Base-by-base conservation (phyloP, 2,113 vertebrate species). In the human (Homo sapiens) region DNA sequence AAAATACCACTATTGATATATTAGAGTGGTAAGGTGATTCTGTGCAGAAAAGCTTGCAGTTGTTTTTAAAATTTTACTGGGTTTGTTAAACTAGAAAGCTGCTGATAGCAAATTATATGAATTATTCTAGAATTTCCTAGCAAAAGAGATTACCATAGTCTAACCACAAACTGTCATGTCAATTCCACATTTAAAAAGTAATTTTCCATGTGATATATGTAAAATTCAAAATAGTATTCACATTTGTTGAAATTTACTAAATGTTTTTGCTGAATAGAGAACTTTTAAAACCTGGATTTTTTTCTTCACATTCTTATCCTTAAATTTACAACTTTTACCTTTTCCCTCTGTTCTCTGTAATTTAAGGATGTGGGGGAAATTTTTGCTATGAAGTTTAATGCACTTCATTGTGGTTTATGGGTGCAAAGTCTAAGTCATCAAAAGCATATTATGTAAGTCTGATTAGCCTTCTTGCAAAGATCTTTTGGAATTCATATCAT, bases 141-240 rank as follows among this genome's bases (percentile, higher is more conserved):
- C 61, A 93, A 72, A 90, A 82, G 22, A 88, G 27, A 50, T 94
- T 94, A n/a, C 13, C 25, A 61, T 66, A 90, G 7, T 81, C 23
- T 94, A 72, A 76, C 17, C n/a, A n/a, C 23, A 82, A 89, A 52
- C 78, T 73, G 45, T n/a, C 40, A 40, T 89, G 13, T 82, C 78
- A 86, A 48, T 68, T 94, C 13, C 43, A 86, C 50, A 80, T 94
- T 96, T 27, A 48, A 85, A 95, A 94, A 52, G 30, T 83, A 43
- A 75, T 75, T 96, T 64, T 64, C 38, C 57, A 66, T 83, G 57
- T 61, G 20, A 48, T 50, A 38, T 14, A 79, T 45, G 38, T 43
- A 97, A 95, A 97, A 61, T 68, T 97, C 57, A 89, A 91, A 96
- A 80, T 70, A 35, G 17, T 57, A 27, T 84, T 84, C 48, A 57